Base-by-base conservation (phyloP, 2,797 vertebrate species). In the Coranthus polyacanthus region DNA sequence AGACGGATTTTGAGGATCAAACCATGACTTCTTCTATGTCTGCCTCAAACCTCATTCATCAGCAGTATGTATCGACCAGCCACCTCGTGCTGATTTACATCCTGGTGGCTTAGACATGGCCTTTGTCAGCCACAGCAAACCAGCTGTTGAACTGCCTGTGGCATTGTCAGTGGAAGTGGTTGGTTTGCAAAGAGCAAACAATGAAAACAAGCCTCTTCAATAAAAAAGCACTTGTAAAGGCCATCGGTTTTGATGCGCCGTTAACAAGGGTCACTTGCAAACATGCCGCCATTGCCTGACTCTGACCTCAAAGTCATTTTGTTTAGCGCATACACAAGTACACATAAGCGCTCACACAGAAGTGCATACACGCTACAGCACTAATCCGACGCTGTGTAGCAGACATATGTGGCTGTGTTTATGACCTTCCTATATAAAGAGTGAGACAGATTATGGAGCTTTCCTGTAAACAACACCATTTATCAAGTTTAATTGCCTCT, bases 401-500 rank as follows among this genome's bases (percentile, higher is more conserved):
- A 71, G 72, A 84, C 74, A 68, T 77, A 69, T 73, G 75, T 58
- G 75, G 73, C 20, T 49, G 49, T 70, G 61, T 88, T 89, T 87
- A 82, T 78, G 78, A 24, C 62, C 63, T 61, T 46, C 68, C 64
- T 80, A 69, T 69, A 79, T 86, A 83, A 82, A 83, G 75, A 79
- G 42, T 16, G 52, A 78, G 78, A 65, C 72, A 45, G 56, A 81
- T 85, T 72, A 78, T 66, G 61, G 49, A 36, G 54, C 61, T 72
- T 88, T 85, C 64, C 73, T 83, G 76, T 88, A 85, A 89, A 88
- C 83, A 83, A 85, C 79, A 68, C 73, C 78, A 76, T 87, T 85
- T 75, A 86, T 86, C 74, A 86, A 75, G 29, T 88, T 74, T 64
- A 82, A 85, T 64, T 78, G 64, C 75, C 20, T 56, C 54, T 89